Percentiles rank a stretch among this genome's conserved stretches.
These are phyloP conservation scores for Scleropages formosus DNA, from an alignment of 2,797 vertebrate genomes.

Conservation along the genomic window DNA sequence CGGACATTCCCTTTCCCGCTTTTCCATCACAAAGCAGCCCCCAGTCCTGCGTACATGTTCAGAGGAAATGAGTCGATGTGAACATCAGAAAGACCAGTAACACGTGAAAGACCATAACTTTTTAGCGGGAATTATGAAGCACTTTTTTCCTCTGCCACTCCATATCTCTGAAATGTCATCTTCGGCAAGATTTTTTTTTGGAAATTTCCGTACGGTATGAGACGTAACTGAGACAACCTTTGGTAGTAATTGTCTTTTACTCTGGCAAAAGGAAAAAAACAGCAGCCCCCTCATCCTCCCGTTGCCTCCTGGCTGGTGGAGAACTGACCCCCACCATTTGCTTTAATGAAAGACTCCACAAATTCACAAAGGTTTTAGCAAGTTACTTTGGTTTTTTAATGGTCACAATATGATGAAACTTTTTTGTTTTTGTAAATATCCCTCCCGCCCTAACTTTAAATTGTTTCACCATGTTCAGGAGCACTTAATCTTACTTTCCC, in stretches of 20 bases:
- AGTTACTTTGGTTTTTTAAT: not conserved
- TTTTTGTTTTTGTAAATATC: slow-evolving; percentile 25
- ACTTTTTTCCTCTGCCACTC: not conserved
- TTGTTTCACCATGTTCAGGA: not conserved
- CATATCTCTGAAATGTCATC: no score
- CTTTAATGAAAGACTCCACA: no score
- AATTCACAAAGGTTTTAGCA: not conserved
- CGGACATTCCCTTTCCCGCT: not conserved
- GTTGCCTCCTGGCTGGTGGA: no score
- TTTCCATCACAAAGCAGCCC: not conserved
- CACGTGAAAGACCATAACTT: not conserved
- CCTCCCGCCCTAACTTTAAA: not conserved
- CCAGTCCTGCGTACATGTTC: not conserved
- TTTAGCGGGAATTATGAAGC: not conserved
- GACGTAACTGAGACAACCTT: no score
- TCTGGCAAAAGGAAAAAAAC: no score
- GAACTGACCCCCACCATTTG: no score
- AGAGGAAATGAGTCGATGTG: not conserved
- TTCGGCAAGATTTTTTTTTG: no score
- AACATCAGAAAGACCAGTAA: not conserved
- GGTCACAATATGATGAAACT: not conserved
- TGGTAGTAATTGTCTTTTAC: no score
- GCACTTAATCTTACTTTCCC: not conserved
- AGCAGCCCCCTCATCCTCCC: no score
- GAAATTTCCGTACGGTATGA: no score